These are phyloP conservation scores for Fistularia tabacaria DNA, from an alignment of 2,797 vertebrate species.

Conservation along the genomic window DNA sequence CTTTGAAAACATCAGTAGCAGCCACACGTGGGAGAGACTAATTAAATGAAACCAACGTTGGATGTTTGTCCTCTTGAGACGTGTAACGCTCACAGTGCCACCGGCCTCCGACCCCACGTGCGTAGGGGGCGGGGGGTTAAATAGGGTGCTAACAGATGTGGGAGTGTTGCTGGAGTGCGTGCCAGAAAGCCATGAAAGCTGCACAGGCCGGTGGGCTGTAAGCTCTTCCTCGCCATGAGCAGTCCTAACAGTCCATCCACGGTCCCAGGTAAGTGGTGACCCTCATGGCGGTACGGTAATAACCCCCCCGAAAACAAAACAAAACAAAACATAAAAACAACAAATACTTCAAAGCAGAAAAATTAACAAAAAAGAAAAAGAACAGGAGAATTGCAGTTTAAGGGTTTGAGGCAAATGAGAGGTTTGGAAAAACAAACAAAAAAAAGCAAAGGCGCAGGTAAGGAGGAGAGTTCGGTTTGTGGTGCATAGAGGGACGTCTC, in stretches of 20 bases:
- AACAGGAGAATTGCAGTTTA: conserved; percentile 24
- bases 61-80: conserved; percentile 32
- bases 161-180: conserved; percentile 44
- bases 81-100: conserved; percentile 51
- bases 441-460: conserved; percentile 63
- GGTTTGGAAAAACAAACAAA: conserved; percentile 24
- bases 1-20: conserved; percentile 73
- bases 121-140: conserved; percentile 3
- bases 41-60: conserved; percentile 37
- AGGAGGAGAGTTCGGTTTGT: conserved; percentile 60
- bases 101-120: conserved; percentile 11
- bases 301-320: neutral
- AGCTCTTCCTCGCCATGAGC: conserved; percentile 21
- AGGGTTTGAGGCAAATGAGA: conserved; percentile 62
- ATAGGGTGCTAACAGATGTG: conserved; percentile 8
- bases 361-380: conserved; percentile 20
- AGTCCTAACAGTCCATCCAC: conserved; percentile 36
- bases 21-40: conserved; percentile 62
- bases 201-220: conserved; percentile 28
- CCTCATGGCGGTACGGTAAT: conserved; percentile 15
- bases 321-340: conserved; percentile 30
- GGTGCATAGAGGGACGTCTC: conserved; percentile 75
- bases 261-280: conserved; percentile 28
- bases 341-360: conserved; percentile 42
- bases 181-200: conserved; percentile 8